Percentiles rank a stretch among this genome's conserved stretches.
Conservation (phyloP, 2,888 invertebrate genomes). For the Leucania comma region DNA sequence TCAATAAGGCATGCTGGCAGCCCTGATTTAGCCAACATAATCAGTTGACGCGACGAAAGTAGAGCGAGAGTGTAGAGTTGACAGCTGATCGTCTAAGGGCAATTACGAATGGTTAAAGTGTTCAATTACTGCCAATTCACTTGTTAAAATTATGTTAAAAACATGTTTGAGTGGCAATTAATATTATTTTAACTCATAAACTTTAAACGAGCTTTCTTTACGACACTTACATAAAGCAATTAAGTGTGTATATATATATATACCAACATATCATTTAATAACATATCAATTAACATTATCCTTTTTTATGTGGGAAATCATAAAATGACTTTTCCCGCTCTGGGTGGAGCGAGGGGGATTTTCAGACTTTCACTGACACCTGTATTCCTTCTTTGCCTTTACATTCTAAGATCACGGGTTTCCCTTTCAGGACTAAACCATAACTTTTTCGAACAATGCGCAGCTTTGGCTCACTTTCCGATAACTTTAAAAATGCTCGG, state of each 20-base stretch:
- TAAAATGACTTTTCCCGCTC: no score
- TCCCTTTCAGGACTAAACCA: no score
- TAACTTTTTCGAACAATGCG: no score
- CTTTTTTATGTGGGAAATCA: not conserved
- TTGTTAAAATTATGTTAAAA: constrained; percentile 24
- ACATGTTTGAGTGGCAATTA: constrained; percentile 2
- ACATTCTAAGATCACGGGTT: no score
- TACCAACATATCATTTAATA: not conserved
- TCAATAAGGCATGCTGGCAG: constrained; percentile 36
- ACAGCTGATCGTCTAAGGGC: constrained; percentile 50
- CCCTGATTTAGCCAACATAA: constrained; percentile 40
- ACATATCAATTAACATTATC: not conserved
- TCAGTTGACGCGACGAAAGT: constrained; percentile 41
- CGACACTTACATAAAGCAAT: not conserved
- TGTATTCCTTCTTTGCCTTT: no score
- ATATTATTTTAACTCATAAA: not conserved
- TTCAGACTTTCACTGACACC: no score
- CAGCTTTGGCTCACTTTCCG: no score
- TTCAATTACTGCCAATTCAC: constrained; percentile 43
- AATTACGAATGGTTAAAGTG: constrained; percentile 36
- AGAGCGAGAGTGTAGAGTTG: constrained; percentile 36
- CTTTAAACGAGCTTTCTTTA: not conserved
- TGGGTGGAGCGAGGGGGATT: no score
- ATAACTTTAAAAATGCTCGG: no score
- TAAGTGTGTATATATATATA: not conserved